Percentiles rank a stretch among this genome's conserved stretches.
Conservation (phyloP, 2,797 vertebrate genomes). For the Cyprinodon diabolis region DNA sequence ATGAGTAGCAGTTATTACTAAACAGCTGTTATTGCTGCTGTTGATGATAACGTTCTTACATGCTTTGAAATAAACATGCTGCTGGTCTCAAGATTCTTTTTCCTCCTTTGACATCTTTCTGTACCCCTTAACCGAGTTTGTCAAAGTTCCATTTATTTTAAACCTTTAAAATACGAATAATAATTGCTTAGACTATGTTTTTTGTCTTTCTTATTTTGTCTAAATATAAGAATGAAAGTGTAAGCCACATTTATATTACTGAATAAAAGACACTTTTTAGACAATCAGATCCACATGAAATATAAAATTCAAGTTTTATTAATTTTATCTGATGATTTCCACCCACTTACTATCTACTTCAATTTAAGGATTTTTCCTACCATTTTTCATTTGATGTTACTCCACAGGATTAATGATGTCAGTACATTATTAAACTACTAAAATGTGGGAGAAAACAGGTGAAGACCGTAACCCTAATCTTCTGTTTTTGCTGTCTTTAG, state of each 20-base stretch:
- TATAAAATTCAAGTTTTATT: not conserved
- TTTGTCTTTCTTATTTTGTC: not conserved
- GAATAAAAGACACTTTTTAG: not conserved
- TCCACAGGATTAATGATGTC: no score
- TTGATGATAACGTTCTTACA: not conserved
- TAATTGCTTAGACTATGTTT: not conserved
- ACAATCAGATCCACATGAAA: not conserved
- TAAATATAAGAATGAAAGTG: no score
- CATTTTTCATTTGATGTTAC: no score
- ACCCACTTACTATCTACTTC: not conserved
- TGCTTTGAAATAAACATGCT: not conserved
- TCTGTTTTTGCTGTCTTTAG: slow-evolving; percentile 67
- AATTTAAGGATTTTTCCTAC: no score
- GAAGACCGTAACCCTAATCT: no score
- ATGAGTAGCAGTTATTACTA: not conserved
- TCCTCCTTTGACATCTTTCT: not conserved
- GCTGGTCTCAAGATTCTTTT: not conserved
- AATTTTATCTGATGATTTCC: not conserved
- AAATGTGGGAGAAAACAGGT: no score
- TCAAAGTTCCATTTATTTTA: not conserved
- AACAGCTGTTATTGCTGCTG: not conserved
- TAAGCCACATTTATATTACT: no score
- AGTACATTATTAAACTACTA: no score
- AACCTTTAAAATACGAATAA: not conserved
- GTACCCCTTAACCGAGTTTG: not conserved